These are phyloP conservation scores for Anguilla japonica DNA, from an alignment of 2,113 vertebrate genomes.

Conservation along the genomic window DNA sequence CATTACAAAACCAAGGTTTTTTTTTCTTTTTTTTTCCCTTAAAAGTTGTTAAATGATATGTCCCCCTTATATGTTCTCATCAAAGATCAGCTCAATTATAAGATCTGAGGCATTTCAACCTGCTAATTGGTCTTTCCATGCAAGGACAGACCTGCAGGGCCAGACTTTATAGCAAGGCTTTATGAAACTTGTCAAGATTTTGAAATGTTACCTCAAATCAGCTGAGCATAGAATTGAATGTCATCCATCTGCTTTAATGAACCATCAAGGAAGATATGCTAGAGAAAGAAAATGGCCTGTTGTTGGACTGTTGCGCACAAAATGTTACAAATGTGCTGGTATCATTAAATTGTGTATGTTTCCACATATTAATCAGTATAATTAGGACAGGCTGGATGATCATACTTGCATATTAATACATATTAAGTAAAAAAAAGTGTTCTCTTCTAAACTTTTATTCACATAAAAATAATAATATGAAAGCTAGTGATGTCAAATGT, in stretches of 20 bases:
- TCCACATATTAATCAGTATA: slow-evolving; percentile 14
- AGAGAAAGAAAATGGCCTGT: slow-evolving; percentile 40
- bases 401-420: neutral
- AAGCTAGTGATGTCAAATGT: neutral
- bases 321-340: slow-evolving; percentile 12
- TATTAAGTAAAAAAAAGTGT: neutral
- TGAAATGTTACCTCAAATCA: slow-evolving; percentile 55
- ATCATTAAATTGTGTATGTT: slow-evolving; percentile 21
- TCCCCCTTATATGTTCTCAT: neutral
- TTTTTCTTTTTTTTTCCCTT: neutral
- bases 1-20: neutral
- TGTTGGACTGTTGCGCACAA: slow-evolving; percentile 12
- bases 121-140: slow-evolving; percentile 55
- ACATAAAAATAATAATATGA: neutral
- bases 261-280: slow-evolving; percentile 33
- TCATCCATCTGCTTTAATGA: slow-evolving; percentile 57
- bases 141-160: slow-evolving; percentile 35
- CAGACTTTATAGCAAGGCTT: slow-evolving; percentile 33
- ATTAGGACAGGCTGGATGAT: neutral
- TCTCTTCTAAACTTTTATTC: neutral
- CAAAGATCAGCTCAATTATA: slow-evolving; percentile 30
- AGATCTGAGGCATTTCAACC: slow-evolving; percentile 19
- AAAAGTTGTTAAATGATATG: slow-evolving; percentile 16
- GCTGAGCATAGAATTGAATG: slow-evolving; percentile 54
- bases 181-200: slow-evolving; percentile 58